A percentile compares a stretch with the other conserved stretches of the same genome.
Evolutionary conservation across 2,797 vertebrate species (phyloP).

Genomic region (Rhinogobio ventralis): DNA sequence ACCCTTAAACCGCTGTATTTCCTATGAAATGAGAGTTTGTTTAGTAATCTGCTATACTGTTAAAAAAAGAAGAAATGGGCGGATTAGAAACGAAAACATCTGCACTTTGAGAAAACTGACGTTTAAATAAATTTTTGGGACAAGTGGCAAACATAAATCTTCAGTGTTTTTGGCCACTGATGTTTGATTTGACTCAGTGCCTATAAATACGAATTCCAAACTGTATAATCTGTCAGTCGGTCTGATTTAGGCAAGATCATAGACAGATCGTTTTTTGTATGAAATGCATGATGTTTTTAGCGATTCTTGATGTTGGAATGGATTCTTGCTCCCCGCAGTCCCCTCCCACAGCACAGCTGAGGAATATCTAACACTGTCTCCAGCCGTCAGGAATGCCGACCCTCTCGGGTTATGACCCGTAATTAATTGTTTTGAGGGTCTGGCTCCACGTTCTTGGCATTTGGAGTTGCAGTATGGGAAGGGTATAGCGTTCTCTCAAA

Average conservation of each 20-base stretch:
- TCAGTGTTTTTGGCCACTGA: conserved; percentile 45
- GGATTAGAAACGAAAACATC: conserved; percentile 40
- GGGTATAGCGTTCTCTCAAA: conserved; percentile 63
- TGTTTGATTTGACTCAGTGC: conserved; percentile 42
- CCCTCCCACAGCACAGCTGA: conserved; percentile 45
- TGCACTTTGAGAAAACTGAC: conserved; percentile 38
- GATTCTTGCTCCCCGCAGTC: conserved; percentile 9
- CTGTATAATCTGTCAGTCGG: conserved; percentile 45
- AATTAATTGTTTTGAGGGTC: conserved; percentile 67
- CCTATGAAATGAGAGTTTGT: conserved; percentile 25
- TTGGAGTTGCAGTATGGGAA: conserved; percentile 67
- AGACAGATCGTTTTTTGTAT: conserved; percentile 9
- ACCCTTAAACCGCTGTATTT: background rate
- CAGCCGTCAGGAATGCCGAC: conserved; percentile 46
- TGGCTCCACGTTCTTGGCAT: conserved; percentile 68
- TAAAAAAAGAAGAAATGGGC: background rate
- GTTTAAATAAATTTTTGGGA: conserved; percentile 37
- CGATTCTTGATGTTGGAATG: conserved; percentile 49
- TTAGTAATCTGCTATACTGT: conserved; percentile 27
- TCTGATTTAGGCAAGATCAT: conserved; percentile 35
- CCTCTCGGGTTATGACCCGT: conserved; percentile 60
- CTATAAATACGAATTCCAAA: conserved; percentile 43
- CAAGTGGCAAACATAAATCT: conserved; percentile 45
- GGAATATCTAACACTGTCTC: conserved; percentile 54
- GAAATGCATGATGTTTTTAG: conserved; percentile 51